Evolutionary conservation across 2,888 invertebrate genomes (phyloP).

Genomic region (Phrixothrix hirtus): DNA sequence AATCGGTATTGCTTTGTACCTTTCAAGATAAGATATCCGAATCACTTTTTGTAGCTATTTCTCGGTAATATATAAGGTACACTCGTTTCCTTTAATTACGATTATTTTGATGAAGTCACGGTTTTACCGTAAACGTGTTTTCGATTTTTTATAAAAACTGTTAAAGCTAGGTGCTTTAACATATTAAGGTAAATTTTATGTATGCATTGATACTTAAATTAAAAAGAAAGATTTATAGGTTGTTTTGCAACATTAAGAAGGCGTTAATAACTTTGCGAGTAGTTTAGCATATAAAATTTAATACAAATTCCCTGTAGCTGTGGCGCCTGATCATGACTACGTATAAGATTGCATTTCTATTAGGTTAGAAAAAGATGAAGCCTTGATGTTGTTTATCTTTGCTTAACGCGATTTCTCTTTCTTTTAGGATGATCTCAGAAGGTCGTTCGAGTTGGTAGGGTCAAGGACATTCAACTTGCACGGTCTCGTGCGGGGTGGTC

Average conservation of each 20-base stretch:
- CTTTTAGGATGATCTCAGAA: constrained; percentile 40
- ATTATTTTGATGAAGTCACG: constrained; percentile 5
- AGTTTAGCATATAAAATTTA: constrained; percentile 31
- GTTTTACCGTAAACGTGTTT: not conserved
- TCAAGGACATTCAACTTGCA: constrained; percentile 37
- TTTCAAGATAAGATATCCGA: too few relatives aligned
- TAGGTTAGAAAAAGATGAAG: not conserved
- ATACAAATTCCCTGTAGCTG: constrained; percentile 27
- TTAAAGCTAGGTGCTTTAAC: not conserved
- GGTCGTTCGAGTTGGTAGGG: constrained; percentile 36
- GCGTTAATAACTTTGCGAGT: constrained; percentile 1
- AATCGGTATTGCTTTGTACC: too few relatives aligned
- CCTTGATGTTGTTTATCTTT: constrained; percentile 36
- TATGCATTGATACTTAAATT: not conserved
- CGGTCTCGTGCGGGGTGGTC: constrained; percentile 17
- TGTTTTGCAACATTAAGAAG: not conserved
- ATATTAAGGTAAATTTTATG: not conserved
- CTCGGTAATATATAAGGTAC: too few relatives aligned
- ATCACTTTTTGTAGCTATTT: too few relatives aligned
- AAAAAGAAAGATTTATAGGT: not conserved
- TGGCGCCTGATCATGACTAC: constrained; percentile 31
- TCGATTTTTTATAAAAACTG: not conserved
- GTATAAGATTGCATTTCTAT: constrained; percentile 18
- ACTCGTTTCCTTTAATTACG: constrained; percentile 1
- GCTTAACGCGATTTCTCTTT: constrained; percentile 35